Evolutionary conservation across 2,888 invertebrate genomes (phyloP), one percentile per base, ranked within the genome.

Genomic region (Microchrysa polita): DNA sequence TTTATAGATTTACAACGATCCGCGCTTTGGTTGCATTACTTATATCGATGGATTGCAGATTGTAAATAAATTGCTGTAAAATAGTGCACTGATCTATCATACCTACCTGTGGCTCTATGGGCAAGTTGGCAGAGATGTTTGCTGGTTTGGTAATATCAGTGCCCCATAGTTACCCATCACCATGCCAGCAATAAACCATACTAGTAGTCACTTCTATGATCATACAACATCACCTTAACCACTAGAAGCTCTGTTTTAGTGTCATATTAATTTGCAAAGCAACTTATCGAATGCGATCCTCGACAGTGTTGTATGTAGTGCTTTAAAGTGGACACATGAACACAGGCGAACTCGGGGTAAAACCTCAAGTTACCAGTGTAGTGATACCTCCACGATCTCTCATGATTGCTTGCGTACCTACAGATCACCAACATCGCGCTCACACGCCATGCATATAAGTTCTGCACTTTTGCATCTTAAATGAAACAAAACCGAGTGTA

Each of bases 21-120:
- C 48, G 67, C 48, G 67, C 55, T 34, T 67, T 75, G 74, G 74
- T 73, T 73, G 73, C 67, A 75, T 72, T 73, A 67, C 53, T 69
- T 60, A n/a, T n/a, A 75, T 69, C 74, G 69, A 61, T 59, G 63
- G 69, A 73, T 73, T 72, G 72, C 48, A 69, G 69, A 73, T 73
- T 72, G 72, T 44, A 69, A 57, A 69, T 69, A 69, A 69, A 69
- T 69, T 40, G 23, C 69, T 69, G 9, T 40, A 69, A 65, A 44
- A 65, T 48, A 69, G 57, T 57, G 69, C 69, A 18, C 55, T 67
- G 55, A 67, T 65, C 57, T 73, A 67, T 72, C 74, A 44, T 57
- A 74, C 71, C 57, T 42, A 59, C 67, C 55, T 20, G 23, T 34
- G 16, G 42, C 34, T 65, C 27, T 42, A 7, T 16, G 65, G 42